Base-by-base conservation (phyloP, 2,113 vertebrate genomes). In the Erythrolamprus reginae region DNA sequence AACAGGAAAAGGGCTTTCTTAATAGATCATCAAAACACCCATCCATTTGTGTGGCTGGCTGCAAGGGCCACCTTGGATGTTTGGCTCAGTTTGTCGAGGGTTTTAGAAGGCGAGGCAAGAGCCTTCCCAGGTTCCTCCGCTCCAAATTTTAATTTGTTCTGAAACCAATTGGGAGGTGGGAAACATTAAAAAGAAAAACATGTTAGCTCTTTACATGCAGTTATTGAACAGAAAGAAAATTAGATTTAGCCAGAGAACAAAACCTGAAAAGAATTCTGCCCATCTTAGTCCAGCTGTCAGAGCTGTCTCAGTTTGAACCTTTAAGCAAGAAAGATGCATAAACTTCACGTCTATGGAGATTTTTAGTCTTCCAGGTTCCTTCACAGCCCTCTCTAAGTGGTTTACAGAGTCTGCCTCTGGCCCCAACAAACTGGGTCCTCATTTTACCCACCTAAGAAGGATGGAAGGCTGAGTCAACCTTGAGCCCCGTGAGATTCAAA, bases 1-100 rank as follows among this genome's bases (percentile, higher is more conserved):
- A 93, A n/a, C 89, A 94, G 91, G 88, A 96, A 94, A 70, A 26
- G 86, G 1, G 23, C 89, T 91, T 87, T 91, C 90, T 89, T 33
- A 89, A 86, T 48, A 89, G 84, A 65, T 38, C 0, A 12, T 91
- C 90, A 77, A 53, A 38, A 82, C 84, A 83, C 86, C 88, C 52
- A 47, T 33, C 4, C 33, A 82, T 90, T 83, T 55, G 51, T 4
- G n/a, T 3, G 92, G 90, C 89, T 94, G 95, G 92, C 92, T 93
- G 77, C 1, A 3, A 42, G 61, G 8, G 1, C 0, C 0, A 51
- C 42, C 89, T 85, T 1, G 88, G 70, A 89, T 90, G 53, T 82
- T 61, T 95, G 87, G 2, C 82, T 95, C 93, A 90, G 91, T 19
- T 89, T 13, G 4, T 88, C 92, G 70, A 87, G 90, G 65, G 42